Base-by-base conservation (phyloP, 2,113 vertebrate genomes). In the Opisthocomus hoazin region DNA sequence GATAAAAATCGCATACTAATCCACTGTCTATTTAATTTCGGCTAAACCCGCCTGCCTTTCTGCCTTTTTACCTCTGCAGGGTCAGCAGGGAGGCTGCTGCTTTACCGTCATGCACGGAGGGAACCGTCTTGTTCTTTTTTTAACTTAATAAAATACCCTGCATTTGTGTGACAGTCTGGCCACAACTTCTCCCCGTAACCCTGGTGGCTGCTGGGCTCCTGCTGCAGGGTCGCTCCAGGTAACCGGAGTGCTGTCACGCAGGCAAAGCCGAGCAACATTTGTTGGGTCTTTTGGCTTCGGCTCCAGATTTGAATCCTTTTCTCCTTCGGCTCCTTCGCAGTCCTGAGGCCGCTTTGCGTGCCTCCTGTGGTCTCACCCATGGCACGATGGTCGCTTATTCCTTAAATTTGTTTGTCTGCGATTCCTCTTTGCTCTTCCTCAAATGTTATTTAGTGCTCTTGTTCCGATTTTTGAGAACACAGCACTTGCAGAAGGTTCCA, bases 1-100 rank as follows among this genome's bases (percentile, higher is more conserved):
- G 93, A 94, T 96, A 93, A 96, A 98, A 97, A 97, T 94, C 96
- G 86, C 50, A 19, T 76, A 10, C 93, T 97, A 97, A 97, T 97
- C 95, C 94, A 96, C 82, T 87, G 48, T 94, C 71, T 97, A 2
- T 97, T 96, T 98, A 93, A 97, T 97, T 96, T 97, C 94, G 79
- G 87, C 75, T 95, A 94, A 97, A 96, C 74, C 92, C 73, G 82
- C 80, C 39, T 54, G 45, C 83, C 84, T 97, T 93, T 91, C 95
- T 96, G 84, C 85, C 24, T 80, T 89, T 90, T 94, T 95, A 84
- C 96, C 89, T 92, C 92, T 89, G 57, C 5, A 2, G 48, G 79
- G 71, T 93, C 91, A 91, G 82, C 82, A 81, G 56, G 11, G 56
- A 90, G 56, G 34, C 57, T 90, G 78, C 80, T 79, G 90, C 75